Evolutionary conservation across 2,113 vertebrate species (phyloP).

Genomic region (Cryptoleucopteryx plumbea): DNA sequence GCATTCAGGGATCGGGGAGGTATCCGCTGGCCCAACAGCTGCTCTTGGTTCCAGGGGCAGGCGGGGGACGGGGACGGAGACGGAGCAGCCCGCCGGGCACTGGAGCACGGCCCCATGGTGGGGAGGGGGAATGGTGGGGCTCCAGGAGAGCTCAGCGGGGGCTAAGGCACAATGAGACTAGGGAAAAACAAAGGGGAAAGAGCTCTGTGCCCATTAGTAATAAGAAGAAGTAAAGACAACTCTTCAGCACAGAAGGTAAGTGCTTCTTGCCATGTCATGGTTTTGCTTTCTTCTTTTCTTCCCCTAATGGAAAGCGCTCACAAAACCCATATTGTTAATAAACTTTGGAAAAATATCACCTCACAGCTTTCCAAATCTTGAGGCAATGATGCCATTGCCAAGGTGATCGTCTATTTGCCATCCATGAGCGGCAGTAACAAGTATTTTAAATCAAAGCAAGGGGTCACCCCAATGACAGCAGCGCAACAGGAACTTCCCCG

Average conservation of each 20-base stretch:
- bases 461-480: not conserved
- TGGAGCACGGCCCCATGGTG: rapidly evolving
- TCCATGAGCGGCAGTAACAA: not conserved
- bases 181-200: not conserved
- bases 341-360: not conserved
- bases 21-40: not conserved
- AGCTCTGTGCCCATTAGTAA: not conserved
- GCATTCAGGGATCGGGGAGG: not conserved
- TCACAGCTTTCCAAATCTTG: not conserved
- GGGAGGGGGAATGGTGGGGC: not conserved
- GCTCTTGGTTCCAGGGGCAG: not conserved
- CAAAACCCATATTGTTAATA: not conserved
- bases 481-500: not conserved
- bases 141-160: not conserved
- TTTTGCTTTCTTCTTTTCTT: not conserved
- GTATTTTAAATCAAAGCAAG: not conserved
- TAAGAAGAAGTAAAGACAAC: not conserved
- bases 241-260: not conserved
- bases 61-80: rapidly evolving
- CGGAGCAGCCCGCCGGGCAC: rapidly evolving
- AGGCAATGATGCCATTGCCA: not conserved
- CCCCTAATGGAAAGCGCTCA: not conserved
- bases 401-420: not conserved
- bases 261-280: not conserved
- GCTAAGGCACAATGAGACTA: not conserved